phyloP scores from a whole-genome alignment of 2,888 invertebrate genomes.

The Geophilus truncorum region DNA sequence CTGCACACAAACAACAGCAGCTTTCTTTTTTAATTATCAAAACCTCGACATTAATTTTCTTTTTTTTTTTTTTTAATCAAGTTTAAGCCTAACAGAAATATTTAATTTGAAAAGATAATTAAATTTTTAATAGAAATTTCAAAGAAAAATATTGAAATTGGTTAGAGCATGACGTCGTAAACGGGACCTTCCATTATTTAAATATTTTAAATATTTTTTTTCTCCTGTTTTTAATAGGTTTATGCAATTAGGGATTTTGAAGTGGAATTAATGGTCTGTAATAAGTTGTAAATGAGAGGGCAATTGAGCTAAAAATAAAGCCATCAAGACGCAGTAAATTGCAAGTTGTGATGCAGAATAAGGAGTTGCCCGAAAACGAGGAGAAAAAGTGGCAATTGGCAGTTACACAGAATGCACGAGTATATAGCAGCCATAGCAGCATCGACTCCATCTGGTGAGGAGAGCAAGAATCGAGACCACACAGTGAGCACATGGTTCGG shows the following conservation, averaged over 20 bases:
- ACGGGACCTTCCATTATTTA: too few relatives aligned
- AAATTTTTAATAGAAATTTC: too few relatives aligned
- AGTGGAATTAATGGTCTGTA: too few relatives aligned
- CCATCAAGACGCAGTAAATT: background rate
- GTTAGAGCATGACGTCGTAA: too few relatives aligned
- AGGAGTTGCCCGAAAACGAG: background rate
- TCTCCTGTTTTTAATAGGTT: too few relatives aligned
- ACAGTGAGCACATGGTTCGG: conserved; percentile 16
- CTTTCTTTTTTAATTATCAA: background rate
- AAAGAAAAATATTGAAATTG: too few relatives aligned
- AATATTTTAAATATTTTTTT: too few relatives aligned
- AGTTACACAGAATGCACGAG: background rate
- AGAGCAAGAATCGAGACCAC: background rate
- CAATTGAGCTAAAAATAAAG: background rate
- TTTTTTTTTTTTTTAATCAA: background rate
- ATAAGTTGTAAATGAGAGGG: background rate
- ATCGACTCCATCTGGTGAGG: background rate
- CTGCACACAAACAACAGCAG: background rate
- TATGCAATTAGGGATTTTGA: too few relatives aligned
- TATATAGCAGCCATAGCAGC: too few relatives aligned
- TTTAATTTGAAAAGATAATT: too few relatives aligned
- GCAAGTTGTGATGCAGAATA: background rate
- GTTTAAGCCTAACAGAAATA: too few relatives aligned
- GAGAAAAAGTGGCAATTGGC: background rate
- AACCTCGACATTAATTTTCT: background rate